These are phyloP conservation scores for Mustelus asterias DNA, from an alignment of 2,113 vertebrate species.

Conservation along the genomic window DNA sequence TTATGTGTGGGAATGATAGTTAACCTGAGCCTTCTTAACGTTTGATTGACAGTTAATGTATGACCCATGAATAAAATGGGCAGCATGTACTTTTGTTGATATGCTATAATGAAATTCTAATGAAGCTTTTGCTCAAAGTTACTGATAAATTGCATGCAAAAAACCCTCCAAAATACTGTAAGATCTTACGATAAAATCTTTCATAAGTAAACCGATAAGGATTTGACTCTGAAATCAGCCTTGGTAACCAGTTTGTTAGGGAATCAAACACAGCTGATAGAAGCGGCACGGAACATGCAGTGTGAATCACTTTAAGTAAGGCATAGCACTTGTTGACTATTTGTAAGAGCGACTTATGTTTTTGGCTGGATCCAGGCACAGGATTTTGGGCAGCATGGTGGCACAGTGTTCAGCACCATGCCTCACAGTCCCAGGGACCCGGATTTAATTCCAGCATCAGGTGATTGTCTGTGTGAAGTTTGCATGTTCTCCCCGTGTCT, in stretches of 20 bases:
- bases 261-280: neutral
- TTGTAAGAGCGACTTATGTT: neutral
- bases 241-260: neutral
- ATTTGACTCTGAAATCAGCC: neutral
- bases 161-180: neutral
- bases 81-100: neutral
- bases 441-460: too few relatives aligned
- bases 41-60: neutral
- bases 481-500: too few relatives aligned
- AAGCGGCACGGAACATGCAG: neutral
- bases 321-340: neutral
- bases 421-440: too few relatives aligned
- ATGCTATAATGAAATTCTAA: neutral
- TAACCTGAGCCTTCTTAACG: neutral
- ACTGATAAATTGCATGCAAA: neutral
- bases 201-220: neutral
- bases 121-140: neutral
- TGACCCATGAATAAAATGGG: neutral
- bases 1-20: neutral
- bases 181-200: neutral
- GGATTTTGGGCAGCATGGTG: too few relatives aligned
- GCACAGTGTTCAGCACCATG: too few relatives aligned
- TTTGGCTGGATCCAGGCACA: neutral
- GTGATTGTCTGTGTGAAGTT: too few relatives aligned
- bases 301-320: neutral